Evolutionary conservation across 2,888 invertebrate genomes (phyloP).

Genomic region (Disparrhopalites patrizii): DNA sequence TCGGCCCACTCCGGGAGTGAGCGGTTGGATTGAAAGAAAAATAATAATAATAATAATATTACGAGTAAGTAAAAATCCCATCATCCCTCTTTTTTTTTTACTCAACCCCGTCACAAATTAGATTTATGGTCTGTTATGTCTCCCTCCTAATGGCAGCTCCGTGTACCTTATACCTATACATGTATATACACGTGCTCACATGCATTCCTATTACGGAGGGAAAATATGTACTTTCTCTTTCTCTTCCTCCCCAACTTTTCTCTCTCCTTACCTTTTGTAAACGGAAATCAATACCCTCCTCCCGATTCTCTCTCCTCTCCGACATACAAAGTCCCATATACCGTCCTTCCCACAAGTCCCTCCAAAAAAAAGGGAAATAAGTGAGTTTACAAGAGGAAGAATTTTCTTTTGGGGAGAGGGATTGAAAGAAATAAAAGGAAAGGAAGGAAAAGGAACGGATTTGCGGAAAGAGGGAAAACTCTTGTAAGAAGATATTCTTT

Average conservation of each 20-base stretch:
- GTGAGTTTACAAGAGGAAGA: too few species aligned
- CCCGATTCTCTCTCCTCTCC: not conserved
- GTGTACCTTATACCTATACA: not conserved
- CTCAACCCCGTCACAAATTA: slow-evolving; percentile 10
- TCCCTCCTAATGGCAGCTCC: slow-evolving; percentile 12
- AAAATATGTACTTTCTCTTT: too few species aligned
- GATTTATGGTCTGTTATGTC: slow-evolving; percentile 21
- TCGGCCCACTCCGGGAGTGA: too few species aligned
- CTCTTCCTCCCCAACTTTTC: too few species aligned
- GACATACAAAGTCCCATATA: not conserved
- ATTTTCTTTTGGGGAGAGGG: too few species aligned
- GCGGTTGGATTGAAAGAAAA: too few species aligned
- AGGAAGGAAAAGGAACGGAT: not conserved
- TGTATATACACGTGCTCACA: not conserved
- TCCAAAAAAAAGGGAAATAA: too few species aligned
- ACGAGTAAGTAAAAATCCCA: slow-evolving; percentile 7
- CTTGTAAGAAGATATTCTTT: not conserved
- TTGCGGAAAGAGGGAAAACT: not conserved
- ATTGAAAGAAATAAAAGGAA: not conserved
- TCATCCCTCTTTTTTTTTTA: slow-evolving; percentile 1
- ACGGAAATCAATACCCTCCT: slow-evolving; percentile 21
- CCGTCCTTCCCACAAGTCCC: not conserved
- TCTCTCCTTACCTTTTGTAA: not conserved
- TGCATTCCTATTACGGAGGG: too few species aligned
- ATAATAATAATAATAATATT: too few species aligned